These are phyloP conservation scores for Gymnodraco acuticeps DNA, from an alignment of 2,797 vertebrate genomes.

Conservation along the genomic window DNA sequence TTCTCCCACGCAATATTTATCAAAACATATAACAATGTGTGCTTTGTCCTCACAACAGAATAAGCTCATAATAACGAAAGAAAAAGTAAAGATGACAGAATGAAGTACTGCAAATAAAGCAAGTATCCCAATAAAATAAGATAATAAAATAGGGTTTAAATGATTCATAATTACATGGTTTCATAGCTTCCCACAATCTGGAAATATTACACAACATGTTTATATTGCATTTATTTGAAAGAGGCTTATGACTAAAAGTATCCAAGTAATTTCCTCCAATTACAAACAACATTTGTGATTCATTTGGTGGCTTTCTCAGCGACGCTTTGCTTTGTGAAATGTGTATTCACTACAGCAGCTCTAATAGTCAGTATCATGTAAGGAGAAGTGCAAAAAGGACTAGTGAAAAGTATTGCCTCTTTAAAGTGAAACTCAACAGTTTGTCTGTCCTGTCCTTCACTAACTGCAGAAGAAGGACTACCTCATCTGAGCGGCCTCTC, in stretches of 20 bases:
- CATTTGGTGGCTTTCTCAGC: background rate
- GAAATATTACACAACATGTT: background rate
- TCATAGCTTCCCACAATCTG: background rate
- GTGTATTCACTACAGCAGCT: background rate
- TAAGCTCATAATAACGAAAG: background rate
- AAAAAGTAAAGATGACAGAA: background rate
- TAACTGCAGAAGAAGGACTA: constrained; percentile 65
- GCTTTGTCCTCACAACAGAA: background rate
- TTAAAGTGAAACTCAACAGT: constrained; percentile 59
- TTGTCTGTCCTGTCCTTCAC: constrained; percentile 73
- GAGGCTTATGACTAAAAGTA: background rate
- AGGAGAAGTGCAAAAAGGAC: constrained; percentile 12
- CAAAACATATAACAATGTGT: background rate
- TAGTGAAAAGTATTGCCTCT: constrained; percentile 37
- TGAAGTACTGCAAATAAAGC: background rate
- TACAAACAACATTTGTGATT: background rate
- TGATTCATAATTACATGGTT: background rate
- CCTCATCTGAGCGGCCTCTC: constrained; percentile 77
- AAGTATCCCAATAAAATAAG: background rate
- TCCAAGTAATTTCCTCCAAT: background rate
- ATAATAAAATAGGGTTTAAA: background rate
- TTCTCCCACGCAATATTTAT: background rate
- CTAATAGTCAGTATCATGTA: background rate
- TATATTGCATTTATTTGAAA: background rate
- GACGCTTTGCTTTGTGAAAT: background rate